Evolutionary conservation across 1,140 invertebrate species (phyloP), one percentile per base, ranked within the genome.

Genomic region (Sycophila sp.): DNA sequence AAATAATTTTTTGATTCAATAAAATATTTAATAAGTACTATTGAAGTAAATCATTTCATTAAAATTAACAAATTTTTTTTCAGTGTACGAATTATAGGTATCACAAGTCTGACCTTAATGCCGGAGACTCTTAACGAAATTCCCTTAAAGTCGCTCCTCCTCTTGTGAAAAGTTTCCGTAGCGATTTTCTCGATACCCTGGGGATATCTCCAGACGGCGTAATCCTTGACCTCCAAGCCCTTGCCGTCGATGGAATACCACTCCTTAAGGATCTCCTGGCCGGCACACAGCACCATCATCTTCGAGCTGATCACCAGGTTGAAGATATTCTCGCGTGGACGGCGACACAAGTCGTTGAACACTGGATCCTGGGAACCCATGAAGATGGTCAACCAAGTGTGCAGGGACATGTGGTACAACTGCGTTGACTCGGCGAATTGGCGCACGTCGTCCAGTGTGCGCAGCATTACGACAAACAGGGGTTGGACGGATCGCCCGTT

Each of bases 121-220:
- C 59, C 36, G 0, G 73, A 67, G 4, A 80, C 53, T 11, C 73
- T 72, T 6, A 82, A 17, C 15, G 34, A 42, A 13, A 71, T 32
- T 2, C 76, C 76, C 7, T 75, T 72, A 36, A 80, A 40, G 34
- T 79, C 36, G 22, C 26, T 72, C 7, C 77, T 74, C 5, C 77
- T 75, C 0, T 32, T 45, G 59, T 73, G 76, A 17, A 80, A 53
- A 4, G 53, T 36, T 3, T 24, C 7, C 0, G 64, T 66, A 0
- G 4, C 19, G 0, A 72, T 8, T 0, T 19, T 15, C 2, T 72
- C 7, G 11, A 66, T 34, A 6, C 36, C 40, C 6, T 65, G 32
- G 0, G 5, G 38, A 38, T 75, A 74, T 75, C 0, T 38, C 67
- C 19, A 77, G 70, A 75, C 30, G 7, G 55, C 34, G 0, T 36